A percentile compares a stretch with the other conserved stretches of the same genome.
Conservation (phyloP, 2,113 vertebrate genomes). For the Morone chrysops region DNA sequence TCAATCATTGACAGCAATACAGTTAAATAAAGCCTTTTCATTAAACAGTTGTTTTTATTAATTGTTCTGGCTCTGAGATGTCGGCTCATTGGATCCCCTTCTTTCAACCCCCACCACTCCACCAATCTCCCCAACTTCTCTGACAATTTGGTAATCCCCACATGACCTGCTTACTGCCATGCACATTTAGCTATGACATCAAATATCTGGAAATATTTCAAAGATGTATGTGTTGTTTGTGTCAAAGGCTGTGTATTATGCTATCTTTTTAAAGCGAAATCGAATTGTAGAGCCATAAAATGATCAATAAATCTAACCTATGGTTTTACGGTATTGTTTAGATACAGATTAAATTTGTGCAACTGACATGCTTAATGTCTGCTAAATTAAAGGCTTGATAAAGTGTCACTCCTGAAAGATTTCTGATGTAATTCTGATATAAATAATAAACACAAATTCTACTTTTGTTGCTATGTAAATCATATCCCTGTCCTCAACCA, state of each 20-base stretch:
- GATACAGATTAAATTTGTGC: not conserved
- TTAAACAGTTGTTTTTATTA: slow-evolving; percentile 7
- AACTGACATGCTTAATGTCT: not conserved
- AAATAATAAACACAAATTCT: slow-evolving; percentile 1
- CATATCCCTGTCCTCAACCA: not conserved
- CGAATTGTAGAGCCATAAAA: not conserved
- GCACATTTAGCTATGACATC: slow-evolving; percentile 39
- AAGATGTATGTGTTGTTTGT: not conserved
- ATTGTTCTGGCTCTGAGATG: not conserved
- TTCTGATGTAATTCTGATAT: slow-evolving; percentile 7
- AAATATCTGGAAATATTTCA: slow-evolving; percentile 34
- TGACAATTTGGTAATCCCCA: slow-evolving; percentile 73
- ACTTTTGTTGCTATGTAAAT: slow-evolving; percentile 13
- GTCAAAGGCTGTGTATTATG: not conserved
- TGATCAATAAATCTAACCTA: no score
- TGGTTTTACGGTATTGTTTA: not conserved
- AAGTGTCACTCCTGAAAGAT: not conserved
- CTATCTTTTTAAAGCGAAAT: not conserved
- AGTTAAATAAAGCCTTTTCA: slow-evolving; percentile 22
- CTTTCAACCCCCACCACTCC: slow-evolving; percentile 9
- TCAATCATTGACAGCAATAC: not conserved
- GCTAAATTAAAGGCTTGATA: not conserved
- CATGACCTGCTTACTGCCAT: slow-evolving; percentile 77
- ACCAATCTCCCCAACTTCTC: slow-evolving; percentile 38
- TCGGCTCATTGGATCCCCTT: slow-evolving; percentile 2